Conservation (phyloP, 2,888 invertebrate genomes). For the Mesochorus sp. region DNA sequence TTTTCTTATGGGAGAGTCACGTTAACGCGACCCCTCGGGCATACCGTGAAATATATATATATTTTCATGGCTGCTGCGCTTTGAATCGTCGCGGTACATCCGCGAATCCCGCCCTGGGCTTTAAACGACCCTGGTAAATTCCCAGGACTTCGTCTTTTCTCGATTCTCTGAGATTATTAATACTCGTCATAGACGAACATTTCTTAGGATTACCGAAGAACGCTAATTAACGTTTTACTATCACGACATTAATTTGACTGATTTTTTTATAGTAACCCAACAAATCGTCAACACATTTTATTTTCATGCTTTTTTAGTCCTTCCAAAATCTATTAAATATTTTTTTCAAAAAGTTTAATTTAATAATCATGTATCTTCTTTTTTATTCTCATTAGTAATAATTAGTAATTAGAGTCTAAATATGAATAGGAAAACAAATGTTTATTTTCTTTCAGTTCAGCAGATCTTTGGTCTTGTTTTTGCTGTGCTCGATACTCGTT, state of each 20-base stretch:
- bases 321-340: too few relatives aligned
- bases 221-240: slow-evolving; percentile 28
- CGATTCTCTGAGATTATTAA: slow-evolving; percentile 26
- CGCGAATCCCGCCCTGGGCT: background rate
- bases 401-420: background rate
- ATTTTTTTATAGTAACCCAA: too few relatives aligned
- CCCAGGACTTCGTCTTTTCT: background rate
- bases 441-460: slow-evolving; percentile 42
- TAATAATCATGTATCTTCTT: too few relatives aligned
- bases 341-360: too few relatives aligned
- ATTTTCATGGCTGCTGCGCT: slow-evolving; percentile 6
- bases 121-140: slow-evolving; percentile 20
- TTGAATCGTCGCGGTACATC: slow-evolving; percentile 7
- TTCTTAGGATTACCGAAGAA: slow-evolving; percentile 33
- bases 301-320: too few relatives aligned
- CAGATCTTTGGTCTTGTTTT: slow-evolving; percentile 41
- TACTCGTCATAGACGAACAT: background rate
- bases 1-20: background rate
- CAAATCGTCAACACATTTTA: too few relatives aligned
- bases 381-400: too few relatives aligned
- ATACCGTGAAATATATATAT: slow-evolving; percentile 15
- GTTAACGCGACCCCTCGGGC: background rate
- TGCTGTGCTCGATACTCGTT: slow-evolving; percentile 37
- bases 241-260: too few relatives aligned
- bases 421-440: background rate